Conservation (phyloP, 2,113 vertebrate genomes). For the Coturnix japonica region DNA sequence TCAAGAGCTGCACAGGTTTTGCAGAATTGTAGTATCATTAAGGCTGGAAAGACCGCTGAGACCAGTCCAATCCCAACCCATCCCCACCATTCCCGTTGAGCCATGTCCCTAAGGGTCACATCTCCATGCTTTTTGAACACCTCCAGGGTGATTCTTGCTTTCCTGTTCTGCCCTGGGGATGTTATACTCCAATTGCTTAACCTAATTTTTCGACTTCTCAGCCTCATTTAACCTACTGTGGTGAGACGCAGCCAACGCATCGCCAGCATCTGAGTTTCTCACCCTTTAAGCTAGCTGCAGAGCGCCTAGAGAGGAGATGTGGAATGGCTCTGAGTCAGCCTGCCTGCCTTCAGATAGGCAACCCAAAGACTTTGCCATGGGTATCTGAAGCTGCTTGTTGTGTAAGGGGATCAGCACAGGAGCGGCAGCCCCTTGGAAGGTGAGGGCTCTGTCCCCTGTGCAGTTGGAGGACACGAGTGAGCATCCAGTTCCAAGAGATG, state of each 20-base stretch:
- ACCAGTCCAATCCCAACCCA: too few species aligned
- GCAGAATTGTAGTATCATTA: too few species aligned
- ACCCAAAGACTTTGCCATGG: background rate
- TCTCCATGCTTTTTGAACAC: too few species aligned
- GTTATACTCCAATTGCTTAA: slow-evolving; percentile 47
- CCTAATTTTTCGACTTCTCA: slow-evolving; percentile 42
- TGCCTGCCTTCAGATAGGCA: background rate
- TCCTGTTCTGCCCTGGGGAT: background rate
- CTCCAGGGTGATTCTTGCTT: background rate
- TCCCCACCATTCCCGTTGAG: too few species aligned
- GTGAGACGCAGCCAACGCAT: background rate
- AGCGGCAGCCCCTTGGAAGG: background rate
- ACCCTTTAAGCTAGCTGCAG: background rate
- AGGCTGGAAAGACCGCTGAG: too few species aligned
- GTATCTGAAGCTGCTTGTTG: background rate
- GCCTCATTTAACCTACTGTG: slow-evolving; percentile 43
- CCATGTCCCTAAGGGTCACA: too few species aligned
- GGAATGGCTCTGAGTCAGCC: background rate
- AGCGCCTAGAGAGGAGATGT: background rate
- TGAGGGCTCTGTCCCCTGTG: background rate
- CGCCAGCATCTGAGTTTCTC: background rate
- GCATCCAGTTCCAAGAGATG: background rate
- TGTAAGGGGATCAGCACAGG: background rate
- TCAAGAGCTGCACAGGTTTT: background rate
- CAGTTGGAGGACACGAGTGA: background rate